Base-by-base conservation (phyloP, 1,140 invertebrate genomes). In the Nylanderia fulva region DNA sequence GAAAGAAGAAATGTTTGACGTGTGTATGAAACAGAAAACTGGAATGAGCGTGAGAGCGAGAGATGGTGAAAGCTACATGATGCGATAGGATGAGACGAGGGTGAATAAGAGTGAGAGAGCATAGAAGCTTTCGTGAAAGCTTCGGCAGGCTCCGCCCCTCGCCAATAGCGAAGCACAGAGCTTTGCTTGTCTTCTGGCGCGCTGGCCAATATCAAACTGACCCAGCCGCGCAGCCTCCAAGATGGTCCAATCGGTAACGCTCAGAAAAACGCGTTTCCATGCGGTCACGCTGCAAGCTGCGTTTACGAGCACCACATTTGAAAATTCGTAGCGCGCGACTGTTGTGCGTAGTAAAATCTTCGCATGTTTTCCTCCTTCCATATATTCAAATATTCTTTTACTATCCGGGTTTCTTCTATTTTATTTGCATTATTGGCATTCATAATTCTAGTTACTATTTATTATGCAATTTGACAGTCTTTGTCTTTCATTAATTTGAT, bases 191-290 rank as follows among this genome's bases (percentile, higher is more conserved):
- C 92, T 92, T 94, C 88, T 86, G 71, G 71, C 89, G 83, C 88
- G 86, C 90, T 90, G 92, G 91, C 94, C 94, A 94, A 94, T 94
- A 93, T 94, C 90, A 93, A 91, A 92, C 90, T 90, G 85, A 90
- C 89, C 86, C 90, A 88, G 93, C 88, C 93, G 94, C 94, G 94
- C 94, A 94, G 94, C 93, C 94, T 94, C 94, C 92, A 90, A 92
- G 89, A 88, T 92, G 93, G 93, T 94, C 94, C 94, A 94, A 94
- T 94, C 91, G 88, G 91, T 86, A 90, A 79, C 85, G 75, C 80
- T 89, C 71, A 88, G 90, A 90, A 92, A 93, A 93, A 94, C 89
- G 91, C 91, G 91, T 79, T 88, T 90, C 56, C 85, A 21, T 71
- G 79, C 60, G 63, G 77, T 79, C 90, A 89, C 85, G 85, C 58